phyloP scores from a whole-genome alignment of 2,113 vertebrate species.

The Nothoprocta perdicaria region DNA sequence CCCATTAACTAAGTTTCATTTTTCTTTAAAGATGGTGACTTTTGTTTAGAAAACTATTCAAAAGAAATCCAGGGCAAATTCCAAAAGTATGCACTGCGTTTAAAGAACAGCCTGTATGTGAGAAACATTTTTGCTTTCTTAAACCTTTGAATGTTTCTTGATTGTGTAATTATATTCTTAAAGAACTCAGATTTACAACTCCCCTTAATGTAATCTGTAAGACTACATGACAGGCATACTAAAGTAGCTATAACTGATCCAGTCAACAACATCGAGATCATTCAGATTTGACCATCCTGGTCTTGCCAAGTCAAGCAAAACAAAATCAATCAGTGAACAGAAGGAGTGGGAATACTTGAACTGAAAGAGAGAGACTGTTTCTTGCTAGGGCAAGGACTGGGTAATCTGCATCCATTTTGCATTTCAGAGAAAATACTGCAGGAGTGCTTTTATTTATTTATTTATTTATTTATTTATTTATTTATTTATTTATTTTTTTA shows the following conservation, averaged over 20 bases:
- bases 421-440: slow-evolving; percentile 18
- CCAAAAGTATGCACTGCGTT: background rate
- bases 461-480: background rate
- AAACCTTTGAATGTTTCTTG: background rate
- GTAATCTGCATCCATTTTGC: background rate
- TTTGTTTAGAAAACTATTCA: background rate
- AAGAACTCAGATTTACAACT: slow-evolving; percentile 42
- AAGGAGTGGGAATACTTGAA: slow-evolving; percentile 42
- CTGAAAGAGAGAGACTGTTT: slow-evolving; percentile 44
- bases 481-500: background rate
- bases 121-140: background rate
- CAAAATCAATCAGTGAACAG: slow-evolving; percentile 59
- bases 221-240: slow-evolving; percentile 34
- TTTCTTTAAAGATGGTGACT: background rate
- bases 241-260: slow-evolving; percentile 35
- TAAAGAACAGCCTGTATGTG: background rate
- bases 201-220: slow-evolving; percentile 55
- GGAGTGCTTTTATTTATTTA: background rate
- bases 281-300: slow-evolving; percentile 51
- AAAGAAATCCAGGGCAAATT: background rate
- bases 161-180: background rate
- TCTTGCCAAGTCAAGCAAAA: slow-evolving; percentile 66
- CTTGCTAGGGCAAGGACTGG: background rate
- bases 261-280: slow-evolving; percentile 27
- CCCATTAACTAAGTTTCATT: background rate